Percentiles rank a stretch among this genome's conserved stretches.
Conservation (phyloP, 92 coral and sea anemone species). For the Porites evermanni region DNA sequence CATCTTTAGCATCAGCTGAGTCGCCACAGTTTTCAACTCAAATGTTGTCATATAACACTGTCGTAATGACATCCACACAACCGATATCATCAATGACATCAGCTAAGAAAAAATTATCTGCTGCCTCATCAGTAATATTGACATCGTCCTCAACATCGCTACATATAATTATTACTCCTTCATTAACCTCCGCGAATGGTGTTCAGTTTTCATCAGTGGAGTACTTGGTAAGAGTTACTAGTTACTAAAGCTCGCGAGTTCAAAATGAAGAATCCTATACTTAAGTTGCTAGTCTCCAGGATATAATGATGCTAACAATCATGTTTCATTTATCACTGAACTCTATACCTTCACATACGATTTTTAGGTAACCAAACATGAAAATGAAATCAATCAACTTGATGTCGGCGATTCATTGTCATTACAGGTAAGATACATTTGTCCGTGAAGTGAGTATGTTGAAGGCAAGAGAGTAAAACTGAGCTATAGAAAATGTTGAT, state of each 20-base stretch:
- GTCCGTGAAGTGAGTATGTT: not conserved
- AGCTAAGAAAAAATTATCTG: not conserved
- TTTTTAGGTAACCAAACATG: constrained; percentile 16
- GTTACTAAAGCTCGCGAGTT: too few relatives aligned
- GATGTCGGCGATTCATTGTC: constrained; percentile 10
- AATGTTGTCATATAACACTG: too few relatives aligned
- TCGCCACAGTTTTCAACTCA: not conserved
- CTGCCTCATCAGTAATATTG: not conserved
- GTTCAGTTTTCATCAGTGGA: not conserved
- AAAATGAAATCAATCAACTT: not conserved
- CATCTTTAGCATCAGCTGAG: not conserved
- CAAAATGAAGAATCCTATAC: too few relatives aligned
- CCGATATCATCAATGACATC: not conserved
- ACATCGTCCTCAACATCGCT: not conserved
- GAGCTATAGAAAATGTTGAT: too few relatives aligned
- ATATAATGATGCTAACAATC: too few relatives aligned
- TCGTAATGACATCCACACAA: not conserved
- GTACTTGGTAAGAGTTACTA: not conserved
- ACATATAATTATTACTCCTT: not conserved
- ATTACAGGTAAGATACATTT: constrained; percentile 1
- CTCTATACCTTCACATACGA: too few relatives aligned
- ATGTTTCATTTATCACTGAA: too few relatives aligned
- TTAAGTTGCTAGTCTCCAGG: too few relatives aligned
- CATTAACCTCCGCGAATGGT: not conserved
- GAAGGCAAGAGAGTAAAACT: not conserved